Percentiles rank a stretch among this genome's conserved stretches.
Conservation (phyloP, 1,140 invertebrate genomes). For the Spodoptera frugiperda region DNA sequence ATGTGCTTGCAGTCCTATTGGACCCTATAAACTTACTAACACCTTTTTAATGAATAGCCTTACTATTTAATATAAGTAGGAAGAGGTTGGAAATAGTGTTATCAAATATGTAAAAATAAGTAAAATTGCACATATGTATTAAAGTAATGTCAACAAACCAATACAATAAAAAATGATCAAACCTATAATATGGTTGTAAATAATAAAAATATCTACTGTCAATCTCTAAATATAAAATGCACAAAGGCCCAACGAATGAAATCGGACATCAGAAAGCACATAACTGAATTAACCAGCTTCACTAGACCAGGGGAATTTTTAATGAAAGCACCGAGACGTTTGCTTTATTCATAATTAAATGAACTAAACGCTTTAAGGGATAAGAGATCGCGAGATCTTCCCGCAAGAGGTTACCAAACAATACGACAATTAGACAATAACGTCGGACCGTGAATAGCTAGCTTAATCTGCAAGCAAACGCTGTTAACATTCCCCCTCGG, state of each 20-base stretch:
- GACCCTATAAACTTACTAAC: too few species aligned
- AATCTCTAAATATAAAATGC: neutral
- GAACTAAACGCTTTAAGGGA: slow-evolving; percentile 20
- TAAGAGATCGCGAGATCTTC: slow-evolving; percentile 10
- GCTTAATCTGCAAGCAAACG: slow-evolving; percentile 76
- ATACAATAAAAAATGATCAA: too few species aligned
- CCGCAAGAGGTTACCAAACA: slow-evolving; percentile 60
- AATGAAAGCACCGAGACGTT: slow-evolving; percentile 23
- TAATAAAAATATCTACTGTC: too few species aligned
- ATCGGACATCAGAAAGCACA: neutral
- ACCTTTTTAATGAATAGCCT: too few species aligned
- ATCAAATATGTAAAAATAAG: too few species aligned
- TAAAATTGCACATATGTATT: too few species aligned
- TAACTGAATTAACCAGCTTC: neutral
- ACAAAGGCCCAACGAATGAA: neutral
- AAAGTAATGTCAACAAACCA: too few species aligned
- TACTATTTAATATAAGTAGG: too few species aligned
- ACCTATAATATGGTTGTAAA: too few species aligned
- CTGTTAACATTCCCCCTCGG: slow-evolving; percentile 68
- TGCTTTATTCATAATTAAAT: slow-evolving; percentile 29
- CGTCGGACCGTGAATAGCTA: slow-evolving; percentile 69
- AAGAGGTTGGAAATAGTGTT: too few species aligned
- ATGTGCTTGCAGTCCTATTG: too few species aligned
- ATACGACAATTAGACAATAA: slow-evolving; percentile 79
- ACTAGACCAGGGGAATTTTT: slow-evolving; percentile 9